Evolutionary conservation across 1,140 invertebrate species (phyloP).

Genomic region (Pseudachorutes palmiensis): DNA sequence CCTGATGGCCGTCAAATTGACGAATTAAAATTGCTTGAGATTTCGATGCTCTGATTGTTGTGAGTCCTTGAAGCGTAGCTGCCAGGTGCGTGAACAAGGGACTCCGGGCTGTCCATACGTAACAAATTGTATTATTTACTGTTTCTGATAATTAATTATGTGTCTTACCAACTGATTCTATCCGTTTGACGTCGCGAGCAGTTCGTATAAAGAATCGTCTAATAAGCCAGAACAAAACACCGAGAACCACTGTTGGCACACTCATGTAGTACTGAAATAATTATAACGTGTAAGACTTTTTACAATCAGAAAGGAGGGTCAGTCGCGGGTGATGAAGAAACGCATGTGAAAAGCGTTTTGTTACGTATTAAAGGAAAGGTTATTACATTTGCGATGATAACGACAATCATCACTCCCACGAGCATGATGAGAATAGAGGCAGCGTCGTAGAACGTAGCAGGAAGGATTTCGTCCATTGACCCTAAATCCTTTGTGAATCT

Average conservation of each 20-base stretch:
- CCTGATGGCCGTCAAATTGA: conserved; percentile 64
- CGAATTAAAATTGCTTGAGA: conserved; percentile 63
- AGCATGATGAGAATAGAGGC: conserved; percentile 21
- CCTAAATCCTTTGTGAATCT: conserved; percentile 44
- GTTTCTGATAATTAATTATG: no score
- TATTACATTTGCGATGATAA: conserved; percentile 20
- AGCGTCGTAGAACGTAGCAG: conserved; percentile 46
- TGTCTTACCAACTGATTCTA: conserved; percentile 44
- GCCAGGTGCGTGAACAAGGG: conserved; percentile 81
- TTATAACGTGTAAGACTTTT: conserved; percentile 26
- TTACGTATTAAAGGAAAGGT: no score
- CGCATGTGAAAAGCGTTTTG: no score
- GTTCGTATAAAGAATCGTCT: conserved; percentile 54
- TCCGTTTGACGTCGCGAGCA: conserved; percentile 52
- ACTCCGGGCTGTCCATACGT: conserved; percentile 60
- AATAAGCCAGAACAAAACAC: conserved; percentile 48
- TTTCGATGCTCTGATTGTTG: conserved; percentile 77
- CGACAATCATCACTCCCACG: conserved; percentile 18
- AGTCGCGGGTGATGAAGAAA: no score
- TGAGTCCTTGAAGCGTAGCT: conserved; percentile 75
- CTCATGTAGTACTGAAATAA: conserved; percentile 46
- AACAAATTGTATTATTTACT: no score
- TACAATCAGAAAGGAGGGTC: no score
- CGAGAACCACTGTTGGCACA: conserved; percentile 49
- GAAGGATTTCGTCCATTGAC: conserved; percentile 52